These are phyloP conservation scores for Leptopilina clavipes DNA, from an alignment of 1,140 invertebrate genomes.

Conservation along the genomic window DNA sequence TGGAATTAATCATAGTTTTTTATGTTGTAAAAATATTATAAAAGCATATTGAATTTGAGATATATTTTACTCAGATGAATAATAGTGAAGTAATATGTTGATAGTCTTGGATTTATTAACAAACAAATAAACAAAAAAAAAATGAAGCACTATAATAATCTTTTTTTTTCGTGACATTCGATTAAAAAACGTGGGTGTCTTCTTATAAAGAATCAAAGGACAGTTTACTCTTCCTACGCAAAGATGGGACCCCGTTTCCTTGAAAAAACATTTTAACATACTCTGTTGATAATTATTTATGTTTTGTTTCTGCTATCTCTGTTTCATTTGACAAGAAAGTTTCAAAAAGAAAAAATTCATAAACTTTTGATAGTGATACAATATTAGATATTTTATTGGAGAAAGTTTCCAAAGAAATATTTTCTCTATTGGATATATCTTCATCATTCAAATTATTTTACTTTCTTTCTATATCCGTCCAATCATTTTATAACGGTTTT, in stretches of 20 bases:
- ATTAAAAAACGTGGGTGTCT: constrained; percentile 34
- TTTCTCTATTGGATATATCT: too few species aligned
- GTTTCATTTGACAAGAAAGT: not conserved
- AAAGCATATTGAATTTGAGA: too few species aligned
- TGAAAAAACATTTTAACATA: constrained; percentile 4
- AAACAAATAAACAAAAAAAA: not conserved
- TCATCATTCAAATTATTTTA: too few species aligned
- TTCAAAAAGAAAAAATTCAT: not conserved
- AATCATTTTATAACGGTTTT: too few species aligned
- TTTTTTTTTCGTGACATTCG: not conserved
- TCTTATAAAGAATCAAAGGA: constrained; percentile 35
- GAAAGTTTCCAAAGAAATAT: not conserved
- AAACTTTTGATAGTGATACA: not conserved
- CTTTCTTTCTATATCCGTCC: too few species aligned
- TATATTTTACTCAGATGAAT: too few species aligned
- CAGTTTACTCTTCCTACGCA: constrained; percentile 46
- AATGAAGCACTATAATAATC: not conserved
- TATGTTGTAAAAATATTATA: too few species aligned
- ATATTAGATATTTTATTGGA: not conserved
- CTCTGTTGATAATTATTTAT: constrained; percentile 5
- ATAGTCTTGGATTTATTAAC: not conserved
- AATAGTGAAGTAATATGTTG: too few species aligned
- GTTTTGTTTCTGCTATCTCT: not conserved
- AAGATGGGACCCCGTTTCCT: constrained; percentile 52
- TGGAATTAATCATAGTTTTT: not conserved